Evolutionary conservation across 2,888 invertebrate genomes (phyloP).

Genomic region (Dasypogon diadema): DNA sequence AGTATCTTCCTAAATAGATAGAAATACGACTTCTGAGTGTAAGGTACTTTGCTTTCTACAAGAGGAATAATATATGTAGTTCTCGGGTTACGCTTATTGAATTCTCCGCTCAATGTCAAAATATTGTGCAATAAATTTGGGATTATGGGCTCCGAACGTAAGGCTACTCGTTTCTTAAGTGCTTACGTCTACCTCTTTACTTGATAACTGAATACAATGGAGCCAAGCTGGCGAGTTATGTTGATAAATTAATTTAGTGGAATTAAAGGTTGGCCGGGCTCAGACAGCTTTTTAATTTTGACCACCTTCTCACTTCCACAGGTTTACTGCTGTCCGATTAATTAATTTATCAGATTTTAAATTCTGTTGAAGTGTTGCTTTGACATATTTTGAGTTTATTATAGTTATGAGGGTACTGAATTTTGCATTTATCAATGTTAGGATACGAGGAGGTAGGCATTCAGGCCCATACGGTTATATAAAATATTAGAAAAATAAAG

Average conservation of each 20-base stretch:
- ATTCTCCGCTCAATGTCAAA: slow-evolving; percentile 50
- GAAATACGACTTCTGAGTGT: background rate
- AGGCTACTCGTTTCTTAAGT: slow-evolving; percentile 9
- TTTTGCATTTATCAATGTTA: background rate
- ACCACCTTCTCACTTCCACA: slow-evolving; percentile 30
- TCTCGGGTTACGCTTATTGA: slow-evolving; percentile 27
- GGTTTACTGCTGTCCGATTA: slow-evolving; percentile 24
- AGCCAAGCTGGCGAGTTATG: slow-evolving; percentile 33
- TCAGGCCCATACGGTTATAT: no score
- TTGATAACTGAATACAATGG: slow-evolving; percentile 34
- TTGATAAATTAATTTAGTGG: slow-evolving; percentile 50
- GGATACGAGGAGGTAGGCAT: no score
- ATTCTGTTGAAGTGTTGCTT: slow-evolving; percentile 48
- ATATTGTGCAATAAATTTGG: slow-evolving; percentile 55
- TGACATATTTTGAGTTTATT: slow-evolving; percentile 42
- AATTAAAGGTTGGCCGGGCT: slow-evolving; percentile 39
- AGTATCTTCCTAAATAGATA: background rate
- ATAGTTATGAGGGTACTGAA: background rate
- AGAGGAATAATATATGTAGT: no score
- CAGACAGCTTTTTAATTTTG: slow-evolving; percentile 8
- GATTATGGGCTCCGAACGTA: slow-evolving; percentile 51
- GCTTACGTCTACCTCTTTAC: slow-evolving; percentile 8
- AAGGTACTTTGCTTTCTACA: background rate
- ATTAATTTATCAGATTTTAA: slow-evolving; percentile 46
- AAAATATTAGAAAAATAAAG: no score